phyloP scores from a whole-genome alignment of 1,140 invertebrate species.

The Drosophila athabasca region DNA sequence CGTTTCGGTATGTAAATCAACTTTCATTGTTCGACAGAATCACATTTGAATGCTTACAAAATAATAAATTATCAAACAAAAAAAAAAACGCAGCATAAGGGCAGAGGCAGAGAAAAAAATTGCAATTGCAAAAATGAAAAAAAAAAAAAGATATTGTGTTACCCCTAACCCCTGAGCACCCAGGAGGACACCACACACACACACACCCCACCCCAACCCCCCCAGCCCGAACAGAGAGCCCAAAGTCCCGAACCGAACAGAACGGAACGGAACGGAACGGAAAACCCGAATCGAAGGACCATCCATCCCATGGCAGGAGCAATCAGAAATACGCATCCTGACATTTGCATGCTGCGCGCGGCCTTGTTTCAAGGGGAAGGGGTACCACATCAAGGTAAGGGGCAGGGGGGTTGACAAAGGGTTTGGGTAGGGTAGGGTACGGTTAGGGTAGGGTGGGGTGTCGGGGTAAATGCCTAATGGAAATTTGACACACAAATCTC shows the following conservation, averaged over 20 bases:
- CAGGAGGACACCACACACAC: conserved; percentile 5
- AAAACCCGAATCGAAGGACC: conserved; percentile 2
- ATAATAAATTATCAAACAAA: conserved; percentile 83
- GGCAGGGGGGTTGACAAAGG: neutral
- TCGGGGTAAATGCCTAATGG: conserved; percentile 68
- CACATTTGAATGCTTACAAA: conserved; percentile 83
- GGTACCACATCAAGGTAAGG: too few relatives aligned
- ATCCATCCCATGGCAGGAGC: conserved; percentile 20
- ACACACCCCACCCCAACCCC: conserved; percentile 28
- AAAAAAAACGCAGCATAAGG: conserved; percentile 62
- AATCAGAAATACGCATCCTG: conserved; percentile 31
- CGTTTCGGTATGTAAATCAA: conserved; percentile 84
- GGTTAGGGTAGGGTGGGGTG: conserved; percentile 9
- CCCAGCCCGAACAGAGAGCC: conserved; percentile 18
- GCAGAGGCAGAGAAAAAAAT: conserved; percentile 45
- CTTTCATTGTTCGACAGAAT: conserved; percentile 83
- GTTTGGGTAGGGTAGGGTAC: conserved; percentile 18
- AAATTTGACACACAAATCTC: conserved; percentile 83
- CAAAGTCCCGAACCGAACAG: conserved; percentile 26
- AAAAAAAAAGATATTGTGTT: conserved; percentile 62
- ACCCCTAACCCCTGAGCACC: conserved; percentile 51
- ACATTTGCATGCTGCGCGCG: conserved; percentile 49
- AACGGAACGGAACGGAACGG: conserved; percentile 28
- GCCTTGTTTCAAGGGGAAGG: too few relatives aligned
- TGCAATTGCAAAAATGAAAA: conserved; percentile 47